Conservation (phyloP, 1,140 invertebrate genomes). For the Cotesia chilonis region DNA sequence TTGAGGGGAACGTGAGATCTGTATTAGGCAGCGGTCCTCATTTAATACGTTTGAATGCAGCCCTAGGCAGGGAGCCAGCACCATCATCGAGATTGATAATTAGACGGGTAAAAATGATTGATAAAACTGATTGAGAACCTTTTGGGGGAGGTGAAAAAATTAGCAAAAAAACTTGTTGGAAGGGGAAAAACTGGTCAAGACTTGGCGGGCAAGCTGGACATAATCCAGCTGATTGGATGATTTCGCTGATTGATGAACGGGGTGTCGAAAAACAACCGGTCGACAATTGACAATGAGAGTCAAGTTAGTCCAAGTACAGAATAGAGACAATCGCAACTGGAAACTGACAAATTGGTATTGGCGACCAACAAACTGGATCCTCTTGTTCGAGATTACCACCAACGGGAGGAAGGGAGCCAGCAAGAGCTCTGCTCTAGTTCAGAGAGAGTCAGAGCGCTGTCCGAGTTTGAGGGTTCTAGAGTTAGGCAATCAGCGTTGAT, state of each 20-base stretch:
- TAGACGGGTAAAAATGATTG: conserved; percentile 42
- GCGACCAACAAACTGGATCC: conserved; percentile 36
- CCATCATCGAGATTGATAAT: background rate
- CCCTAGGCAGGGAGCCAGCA: too few relatives aligned
- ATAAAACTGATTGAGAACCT: conserved; percentile 57
- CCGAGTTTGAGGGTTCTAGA: conserved; percentile 59
- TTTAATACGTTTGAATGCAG: conserved; percentile 11
- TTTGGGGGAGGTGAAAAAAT: conserved; percentile 41
- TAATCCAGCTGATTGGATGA: background rate
- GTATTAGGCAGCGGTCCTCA: conserved; percentile 64
- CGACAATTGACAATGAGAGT: conserved; percentile 22
- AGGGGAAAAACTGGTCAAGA: conserved; percentile 8
- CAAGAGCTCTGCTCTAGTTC: conserved; percentile 24
- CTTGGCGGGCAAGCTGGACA: background rate
- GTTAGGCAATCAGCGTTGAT: conserved; percentile 67
- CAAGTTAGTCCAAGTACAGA: conserved; percentile 11
- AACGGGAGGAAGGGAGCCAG: background rate
- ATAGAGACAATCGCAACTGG: conserved; percentile 22
- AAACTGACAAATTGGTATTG: conserved; percentile 37
- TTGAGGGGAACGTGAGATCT: conserved; percentile 64
- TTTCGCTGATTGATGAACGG: background rate
- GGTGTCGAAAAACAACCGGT: conserved; percentile 10
- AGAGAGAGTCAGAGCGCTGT: conserved; percentile 26
- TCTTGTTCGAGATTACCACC: conserved; percentile 12
- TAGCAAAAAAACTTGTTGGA: too few relatives aligned